phyloP scores from a whole-genome alignment of 2,888 invertebrate genomes.

The Tenthredo notha region DNA sequence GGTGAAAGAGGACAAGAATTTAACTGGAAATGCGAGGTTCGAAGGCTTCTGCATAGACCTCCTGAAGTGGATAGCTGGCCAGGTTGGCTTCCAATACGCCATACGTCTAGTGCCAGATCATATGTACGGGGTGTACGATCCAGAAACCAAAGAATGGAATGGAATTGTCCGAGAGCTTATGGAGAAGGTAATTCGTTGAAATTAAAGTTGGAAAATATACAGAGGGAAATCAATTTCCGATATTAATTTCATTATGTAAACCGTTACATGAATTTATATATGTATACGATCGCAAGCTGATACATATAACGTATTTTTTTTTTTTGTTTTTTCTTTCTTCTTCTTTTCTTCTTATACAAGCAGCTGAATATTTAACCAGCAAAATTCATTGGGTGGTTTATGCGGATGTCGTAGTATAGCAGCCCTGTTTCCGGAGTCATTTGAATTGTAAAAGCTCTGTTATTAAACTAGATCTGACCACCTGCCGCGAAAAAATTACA shows the following conservation, averaged over 20 bases:
- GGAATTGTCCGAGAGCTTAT: slow-evolving; percentile 93
- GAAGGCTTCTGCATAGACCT: slow-evolving; percentile 96
- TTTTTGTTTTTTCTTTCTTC: slow-evolving; percentile 25
- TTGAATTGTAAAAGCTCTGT: slow-evolving; percentile 72
- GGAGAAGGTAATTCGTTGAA: slow-evolving; percentile 84
- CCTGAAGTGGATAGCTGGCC: slow-evolving; percentile 88
- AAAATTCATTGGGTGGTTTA: slow-evolving; percentile 64
- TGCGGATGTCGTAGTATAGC: neutral
- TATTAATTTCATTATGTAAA: slow-evolving; percentile 65
- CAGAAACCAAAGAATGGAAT: slow-evolving; percentile 93
- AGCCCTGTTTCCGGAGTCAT: slow-evolving; percentile 65
- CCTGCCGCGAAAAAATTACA: slow-evolving; percentile 49
- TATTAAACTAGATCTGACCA: slow-evolving; percentile 66
- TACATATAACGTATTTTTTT: slow-evolving; percentile 31
- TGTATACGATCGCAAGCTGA: slow-evolving; percentile 59
- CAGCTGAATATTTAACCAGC: slow-evolving; percentile 57
- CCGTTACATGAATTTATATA: slow-evolving; percentile 53
- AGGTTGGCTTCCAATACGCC: slow-evolving; percentile 93
- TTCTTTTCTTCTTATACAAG: slow-evolving; percentile 27
- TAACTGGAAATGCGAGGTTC: slow-evolving; percentile 92
- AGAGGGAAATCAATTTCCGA: slow-evolving; percentile 59
- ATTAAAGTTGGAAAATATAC: neutral
- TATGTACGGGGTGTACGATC: slow-evolving; percentile 94
- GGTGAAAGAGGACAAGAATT: slow-evolving; percentile 91
- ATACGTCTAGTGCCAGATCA: slow-evolving; percentile 91